Base-by-base conservation (phyloP, 2,113 vertebrate genomes). In the Chunga burmeisteri region DNA sequence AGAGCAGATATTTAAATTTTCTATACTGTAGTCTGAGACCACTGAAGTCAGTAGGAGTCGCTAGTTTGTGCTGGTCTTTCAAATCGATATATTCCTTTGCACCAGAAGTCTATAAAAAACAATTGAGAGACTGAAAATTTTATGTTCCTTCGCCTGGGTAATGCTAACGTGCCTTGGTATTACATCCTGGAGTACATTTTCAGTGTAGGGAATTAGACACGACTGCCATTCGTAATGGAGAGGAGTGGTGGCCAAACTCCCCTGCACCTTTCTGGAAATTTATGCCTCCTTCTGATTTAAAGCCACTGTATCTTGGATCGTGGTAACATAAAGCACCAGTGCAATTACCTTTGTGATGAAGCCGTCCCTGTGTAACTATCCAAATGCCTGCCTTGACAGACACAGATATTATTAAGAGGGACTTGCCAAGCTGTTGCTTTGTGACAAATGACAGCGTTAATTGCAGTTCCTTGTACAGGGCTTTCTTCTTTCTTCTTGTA, bases 261-360 rank as follows among this genome's bases (percentile, higher is more conserved):
- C 56, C 68, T 74, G 20, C 77, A 71, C 30, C 62, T 71, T 88
- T 73, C 74, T 92, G 87, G 59, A 93, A 91, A 88, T 91, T 30
- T 46, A 19, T 52, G n/a, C 15, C 85, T 95, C 74, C 53, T 93
- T 84, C 84, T 94, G 79, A 81, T 95, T 92, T 56, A 84, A 86
- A 67, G 68, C 55, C 72, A 58, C 77, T 66, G 50, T 83, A 21
- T 62, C 89, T 89, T 92, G 81, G 59, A 38, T 88, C 5, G 2
- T 83, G 85, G 68, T 53, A 61, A 34, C 81, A 71, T 36, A 84
- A 94, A 94, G 53, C 53, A 72, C 19, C 23, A 47, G 32, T 36
- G 25, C 55, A 70, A 81, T 91, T 89, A 52, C 50, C 74, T 86
- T 81, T 92, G 55, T 88, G 46, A 38, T 55, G 81, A 94, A 93